These are phyloP conservation scores for Ciona savignyi DNA, from an alignment of 23 tunicate species.

Conservation along the genomic window DNA sequence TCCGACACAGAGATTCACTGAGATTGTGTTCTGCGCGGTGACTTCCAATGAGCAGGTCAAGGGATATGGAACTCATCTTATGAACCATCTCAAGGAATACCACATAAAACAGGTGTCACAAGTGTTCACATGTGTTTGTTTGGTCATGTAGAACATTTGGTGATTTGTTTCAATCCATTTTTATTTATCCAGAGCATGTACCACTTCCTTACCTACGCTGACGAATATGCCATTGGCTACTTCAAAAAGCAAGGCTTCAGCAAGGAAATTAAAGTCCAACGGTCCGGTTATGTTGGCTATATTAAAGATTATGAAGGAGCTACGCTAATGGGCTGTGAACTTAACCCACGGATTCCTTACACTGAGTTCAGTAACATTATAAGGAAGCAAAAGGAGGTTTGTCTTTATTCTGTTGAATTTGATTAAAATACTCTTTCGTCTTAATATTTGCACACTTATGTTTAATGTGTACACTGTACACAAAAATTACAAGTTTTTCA, in stretches of 20 bases:
- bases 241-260: conserved; percentile 95
- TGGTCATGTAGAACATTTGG: too few species aligned
- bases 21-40: conserved; percentile 95
- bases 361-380: conserved; percentile 83
- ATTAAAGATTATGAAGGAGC: conserved; percentile 97
- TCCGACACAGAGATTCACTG: conserved; percentile 82
- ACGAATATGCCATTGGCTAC: conserved; percentile 93
- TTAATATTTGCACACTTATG: too few species aligned
- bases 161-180: too few species aligned
- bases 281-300: conserved; percentile 83
- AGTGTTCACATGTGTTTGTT: too few species aligned
- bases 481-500: too few species aligned
- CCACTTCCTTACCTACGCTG: conserved; percentile 93
- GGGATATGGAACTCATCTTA: conserved; percentile 95
- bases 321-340: conserved; percentile 87
- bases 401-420: background rate
- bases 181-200: conserved; percentile 49
- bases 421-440: too few species aligned
- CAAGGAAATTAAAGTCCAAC: conserved; percentile 72
- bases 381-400: conserved; percentile 66
- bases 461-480: too few species aligned
- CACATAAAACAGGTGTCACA: conserved; percentile 81
- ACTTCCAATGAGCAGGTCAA: conserved; percentile 93
- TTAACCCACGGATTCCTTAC: conserved; percentile 88
- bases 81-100: conserved; percentile 97